Conservation (phyloP, 2,888 invertebrate species). For the Cheilosia variabilis region DNA sequence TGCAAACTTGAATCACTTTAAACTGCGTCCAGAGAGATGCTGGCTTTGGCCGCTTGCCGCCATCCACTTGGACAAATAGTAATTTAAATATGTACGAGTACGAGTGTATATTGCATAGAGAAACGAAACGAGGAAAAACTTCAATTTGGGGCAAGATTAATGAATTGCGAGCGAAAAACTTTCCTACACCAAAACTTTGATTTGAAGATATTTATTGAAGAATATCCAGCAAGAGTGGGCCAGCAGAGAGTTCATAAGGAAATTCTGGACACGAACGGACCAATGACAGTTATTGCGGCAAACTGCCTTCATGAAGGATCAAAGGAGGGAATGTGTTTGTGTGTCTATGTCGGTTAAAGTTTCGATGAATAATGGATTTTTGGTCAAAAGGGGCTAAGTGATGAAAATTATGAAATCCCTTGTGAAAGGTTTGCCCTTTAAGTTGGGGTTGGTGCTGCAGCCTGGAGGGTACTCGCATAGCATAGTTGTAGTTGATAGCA, state of each 20-base stretch:
- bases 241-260: constrained; percentile 16
- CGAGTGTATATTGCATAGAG: background rate
- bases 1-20: constrained; percentile 68
- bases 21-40: constrained; percentile 46
- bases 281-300: constrained; percentile 17
- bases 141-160: constrained; percentile 61
- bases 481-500: constrained; percentile 1
- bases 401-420: constrained; percentile 62
- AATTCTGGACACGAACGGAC: constrained; percentile 45
- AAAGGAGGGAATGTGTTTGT: constrained; percentile 12
- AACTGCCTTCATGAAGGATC: constrained; percentile 15
- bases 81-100: background rate
- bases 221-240: constrained; percentile 41
- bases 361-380: constrained; percentile 69
- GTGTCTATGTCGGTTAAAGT: constrained; percentile 35
- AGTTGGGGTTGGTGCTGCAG: background rate
- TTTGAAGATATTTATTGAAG: constrained; percentile 67
- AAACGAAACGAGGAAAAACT: constrained; percentile 16
- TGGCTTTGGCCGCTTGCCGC: constrained; percentile 5
- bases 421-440: constrained; percentile 38
- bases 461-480: background rate
- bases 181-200: constrained; percentile 64
- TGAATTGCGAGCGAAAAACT: constrained; percentile 71
- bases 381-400: constrained; percentile 63
- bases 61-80: constrained; percentile 10